Conservation (phyloP, 2,797 vertebrate genomes). For the Lagocephalus sceleratus region DNA sequence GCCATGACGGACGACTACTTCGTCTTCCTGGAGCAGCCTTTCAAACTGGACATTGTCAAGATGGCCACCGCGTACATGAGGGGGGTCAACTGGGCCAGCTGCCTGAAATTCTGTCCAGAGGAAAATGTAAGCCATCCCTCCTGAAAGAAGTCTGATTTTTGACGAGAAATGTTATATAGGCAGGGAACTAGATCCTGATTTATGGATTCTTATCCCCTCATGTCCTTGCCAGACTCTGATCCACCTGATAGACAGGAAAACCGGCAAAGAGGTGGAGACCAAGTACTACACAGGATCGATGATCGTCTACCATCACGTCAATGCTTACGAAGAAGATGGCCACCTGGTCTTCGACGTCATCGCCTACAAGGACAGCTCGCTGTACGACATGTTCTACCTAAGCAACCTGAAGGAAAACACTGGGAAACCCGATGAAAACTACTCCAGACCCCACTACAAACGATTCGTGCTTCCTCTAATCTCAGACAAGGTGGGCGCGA, state of each 20-base stretch:
- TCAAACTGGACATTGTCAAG: constrained; percentile 89
- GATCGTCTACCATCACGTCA: constrained; percentile 90
- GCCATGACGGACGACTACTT: constrained; percentile 90
- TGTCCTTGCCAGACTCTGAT: constrained; percentile 81
- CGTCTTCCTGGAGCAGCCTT: constrained; percentile 90
- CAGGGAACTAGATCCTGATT: background rate
- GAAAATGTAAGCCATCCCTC: constrained; percentile 79
- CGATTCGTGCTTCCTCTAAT: constrained; percentile 85
- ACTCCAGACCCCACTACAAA: constrained; percentile 72
- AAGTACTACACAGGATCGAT: constrained; percentile 82
- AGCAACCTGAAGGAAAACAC: constrained; percentile 73
- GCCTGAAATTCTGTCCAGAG: constrained; percentile 80
- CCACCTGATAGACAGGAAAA: constrained; percentile 87
- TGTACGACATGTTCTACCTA: constrained; percentile 91
- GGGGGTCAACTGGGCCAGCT: constrained; percentile 91
- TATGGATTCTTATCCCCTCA: no score
- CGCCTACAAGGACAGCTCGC: constrained; percentile 81
- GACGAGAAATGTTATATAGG: background rate
- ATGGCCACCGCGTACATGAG: constrained; percentile 92
- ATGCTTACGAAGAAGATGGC: constrained; percentile 87
- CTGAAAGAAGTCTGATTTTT: background rate
- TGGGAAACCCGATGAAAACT: constrained; percentile 12
- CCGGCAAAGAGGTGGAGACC: constrained; percentile 76
- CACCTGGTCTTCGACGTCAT: constrained; percentile 87
- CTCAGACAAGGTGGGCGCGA: constrained; percentile 80